A percentile compares a stretch with the other conserved stretches of the same genome.
Evolutionary conservation across 1,140 invertebrate genomes (phyloP).

Genomic region (Limonius californicus): DNA sequence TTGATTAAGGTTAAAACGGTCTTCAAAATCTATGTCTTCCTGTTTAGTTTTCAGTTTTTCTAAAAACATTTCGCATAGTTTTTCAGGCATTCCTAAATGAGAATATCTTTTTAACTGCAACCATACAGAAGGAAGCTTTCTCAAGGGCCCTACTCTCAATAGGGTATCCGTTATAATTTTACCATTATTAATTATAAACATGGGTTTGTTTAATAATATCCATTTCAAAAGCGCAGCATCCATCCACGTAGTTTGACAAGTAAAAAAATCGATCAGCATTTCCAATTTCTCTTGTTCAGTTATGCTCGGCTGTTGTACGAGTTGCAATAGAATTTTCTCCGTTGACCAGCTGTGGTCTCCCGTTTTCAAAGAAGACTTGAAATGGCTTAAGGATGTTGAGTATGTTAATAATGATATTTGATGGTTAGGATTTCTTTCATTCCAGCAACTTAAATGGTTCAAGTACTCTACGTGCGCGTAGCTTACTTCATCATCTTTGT

Average conservation of each 20-base stretch:
- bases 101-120: background rate
- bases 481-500: background rate
- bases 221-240: background rate
- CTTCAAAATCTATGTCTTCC: background rate
- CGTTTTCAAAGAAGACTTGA: too few relatives aligned
- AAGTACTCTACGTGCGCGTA: background rate
- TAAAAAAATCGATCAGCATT: too few relatives aligned
- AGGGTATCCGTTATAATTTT: background rate
- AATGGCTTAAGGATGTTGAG: too few relatives aligned
- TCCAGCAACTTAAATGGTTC: background rate
- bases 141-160: background rate
- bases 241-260: too few relatives aligned
- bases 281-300: too few relatives aligned
- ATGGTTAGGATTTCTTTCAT: background rate
- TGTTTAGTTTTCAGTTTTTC: background rate
- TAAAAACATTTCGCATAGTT: background rate
- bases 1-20: too few relatives aligned
- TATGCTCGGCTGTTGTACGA: too few relatives aligned
- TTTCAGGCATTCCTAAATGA: conserved; percentile 5
- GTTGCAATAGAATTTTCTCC: too few relatives aligned
- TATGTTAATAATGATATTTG: background rate
- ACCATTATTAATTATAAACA: background rate
- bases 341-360: too few relatives aligned
- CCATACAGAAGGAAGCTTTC: background rate
- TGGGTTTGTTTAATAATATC: background rate